phyloP scores from a whole-genome alignment of 2,113 vertebrate genomes.

The Clupea harengus region DNA sequence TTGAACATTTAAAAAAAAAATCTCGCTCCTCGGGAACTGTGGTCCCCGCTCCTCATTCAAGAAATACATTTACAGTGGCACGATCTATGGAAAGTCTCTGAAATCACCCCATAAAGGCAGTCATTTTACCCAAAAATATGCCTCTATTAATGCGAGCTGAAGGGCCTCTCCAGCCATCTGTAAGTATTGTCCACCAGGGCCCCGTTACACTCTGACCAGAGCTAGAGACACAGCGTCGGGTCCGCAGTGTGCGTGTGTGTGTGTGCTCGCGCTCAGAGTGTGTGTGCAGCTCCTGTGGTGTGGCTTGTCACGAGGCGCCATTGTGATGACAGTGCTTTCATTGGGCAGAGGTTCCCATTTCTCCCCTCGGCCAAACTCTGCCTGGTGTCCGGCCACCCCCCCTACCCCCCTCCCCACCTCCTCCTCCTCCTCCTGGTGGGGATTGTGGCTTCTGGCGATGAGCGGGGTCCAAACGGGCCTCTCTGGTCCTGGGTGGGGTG shows the following conservation, averaged over 20 bases:
- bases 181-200: background rate
- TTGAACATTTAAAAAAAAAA: slow-evolving; percentile 31
- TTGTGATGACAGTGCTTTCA: slow-evolving; percentile 63
- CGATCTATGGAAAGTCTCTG: background rate
- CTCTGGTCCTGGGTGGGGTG: background rate
- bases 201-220: slow-evolving; percentile 2
- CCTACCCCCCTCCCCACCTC: background rate
- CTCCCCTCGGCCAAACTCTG: slow-evolving; percentile 37
- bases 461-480: slow-evolving; percentile 50
- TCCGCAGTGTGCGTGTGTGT: slow-evolving; percentile 54
- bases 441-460: slow-evolving; percentile 49
- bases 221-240: slow-evolving; percentile 20
- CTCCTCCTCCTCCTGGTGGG: background rate
- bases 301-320: slow-evolving; percentile 62
- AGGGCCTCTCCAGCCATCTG: background rate
- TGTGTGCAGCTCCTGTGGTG: slow-evolving; percentile 54
- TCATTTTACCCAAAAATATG: background rate
- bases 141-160: background rate
- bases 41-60: slow-evolving; percentile 9
- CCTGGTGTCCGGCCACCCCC: slow-evolving; percentile 48
- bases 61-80: slow-evolving; percentile 21
- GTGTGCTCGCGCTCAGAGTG: background rate
- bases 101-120: slow-evolving; percentile 14
- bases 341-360: slow-evolving; percentile 62
- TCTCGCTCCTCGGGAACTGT: slow-evolving; percentile 30